Percentiles rank a stretch among this genome's conserved stretches.
phyloP scores from a whole-genome alignment of 2,113 vertebrate genomes.

The Saccopteryx bilineata region DNA sequence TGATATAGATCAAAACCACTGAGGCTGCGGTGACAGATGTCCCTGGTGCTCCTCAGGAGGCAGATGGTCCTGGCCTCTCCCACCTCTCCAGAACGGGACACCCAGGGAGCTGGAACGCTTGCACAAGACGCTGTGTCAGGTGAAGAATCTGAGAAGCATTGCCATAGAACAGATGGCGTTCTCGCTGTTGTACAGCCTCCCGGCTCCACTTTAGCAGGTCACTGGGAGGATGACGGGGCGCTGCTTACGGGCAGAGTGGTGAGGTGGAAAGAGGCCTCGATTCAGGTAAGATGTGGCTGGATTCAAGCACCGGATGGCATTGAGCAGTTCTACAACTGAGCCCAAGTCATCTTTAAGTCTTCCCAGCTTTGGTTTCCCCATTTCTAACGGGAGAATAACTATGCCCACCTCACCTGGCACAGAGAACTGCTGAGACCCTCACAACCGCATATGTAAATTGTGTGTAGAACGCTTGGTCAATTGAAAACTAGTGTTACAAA shows the following conservation, averaged over 20 bases:
- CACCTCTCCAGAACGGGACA: neutral
- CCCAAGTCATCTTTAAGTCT: neutral
- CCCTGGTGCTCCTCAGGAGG: neutral
- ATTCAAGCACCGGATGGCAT: neutral
- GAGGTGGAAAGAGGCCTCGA: neutral
- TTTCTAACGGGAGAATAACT: constrained; percentile 1
- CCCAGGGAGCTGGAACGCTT: neutral
- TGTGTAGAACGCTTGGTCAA: neutral
- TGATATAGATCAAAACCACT: neutral
- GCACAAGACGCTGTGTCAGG: neutral
- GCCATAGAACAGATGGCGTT: neutral
- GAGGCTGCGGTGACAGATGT: neutral
- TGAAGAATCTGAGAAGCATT: neutral
- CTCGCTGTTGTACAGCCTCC: neutral
- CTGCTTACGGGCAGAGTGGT: neutral
- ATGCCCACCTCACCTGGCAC: neutral
- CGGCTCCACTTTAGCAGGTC: neutral
- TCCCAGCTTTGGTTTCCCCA: constrained; percentile 27
- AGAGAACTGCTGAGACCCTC: neutral
- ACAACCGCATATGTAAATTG: neutral
- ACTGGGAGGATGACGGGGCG: neutral
- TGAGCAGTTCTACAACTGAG: neutral
- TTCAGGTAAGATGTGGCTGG: neutral
- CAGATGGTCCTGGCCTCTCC: neutral
- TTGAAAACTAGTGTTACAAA: neutral